Evolutionary conservation across 2,888 invertebrate genomes (phyloP), one percentile per base, ranked within the genome.

Genomic region (Volucella inanis): DNA sequence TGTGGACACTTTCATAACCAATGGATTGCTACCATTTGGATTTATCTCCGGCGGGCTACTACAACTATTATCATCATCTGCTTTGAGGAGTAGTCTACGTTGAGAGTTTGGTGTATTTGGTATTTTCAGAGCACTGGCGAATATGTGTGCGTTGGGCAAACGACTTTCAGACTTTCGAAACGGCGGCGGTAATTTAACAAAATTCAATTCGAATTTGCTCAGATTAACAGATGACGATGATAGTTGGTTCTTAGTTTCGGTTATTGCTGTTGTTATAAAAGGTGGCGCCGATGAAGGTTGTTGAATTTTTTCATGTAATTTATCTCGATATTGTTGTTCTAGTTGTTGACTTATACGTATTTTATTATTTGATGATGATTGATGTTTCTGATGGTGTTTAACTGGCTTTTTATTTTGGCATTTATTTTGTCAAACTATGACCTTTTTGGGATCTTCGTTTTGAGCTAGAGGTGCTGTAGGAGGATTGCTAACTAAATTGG

Each of bases 361-460:
- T 57, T 70, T 76, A 11, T 43, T 64, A 31, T 45, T 75, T 31
- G 43, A 45, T 78, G 76, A 57, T 59, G 61, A 57, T 75, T 79
- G 62, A 76, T 87, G 70, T 55, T 68, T 74, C 31, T 68, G 61
- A 50, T 65, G 74, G 3, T 45, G 65, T 74, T 71, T 81, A 14
- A 47, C 52, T 78, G 77, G 55, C 54, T 77, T 87, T 72, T 80
- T 76, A 11, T 43, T 77, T 85, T 74, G 68, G 65, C 55, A 55
- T 77, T 89, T 89, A 89, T 89, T 89, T 89, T 91, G 92, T 92
- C 92, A 92, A 89, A 92, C 91, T 77, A 86, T 68, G 78, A 86
- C 74, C 45, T 89, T 88, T 59, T 74, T 57, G 87, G 89, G 87
- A 70, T 91, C 90, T 54, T 90, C 89, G 78, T 89, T 89, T 81